A percentile compares a stretch with the other conserved stretches of the same genome.
Conservation (phyloP, 2,113 vertebrate genomes). For the Rhegmatorhina hoffmannsi region DNA sequence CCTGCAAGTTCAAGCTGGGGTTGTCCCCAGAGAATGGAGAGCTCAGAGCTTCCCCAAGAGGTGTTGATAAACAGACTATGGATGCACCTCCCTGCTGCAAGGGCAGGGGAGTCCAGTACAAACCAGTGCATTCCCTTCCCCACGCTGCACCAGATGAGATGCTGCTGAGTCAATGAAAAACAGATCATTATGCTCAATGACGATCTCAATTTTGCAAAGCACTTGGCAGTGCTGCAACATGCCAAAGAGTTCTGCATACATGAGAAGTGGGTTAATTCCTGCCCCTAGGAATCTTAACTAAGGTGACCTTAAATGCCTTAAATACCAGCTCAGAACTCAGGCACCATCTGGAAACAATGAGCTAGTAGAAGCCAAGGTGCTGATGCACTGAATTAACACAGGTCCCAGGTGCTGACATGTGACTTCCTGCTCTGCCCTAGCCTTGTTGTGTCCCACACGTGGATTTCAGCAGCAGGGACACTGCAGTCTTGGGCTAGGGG, state of each 20-base stretch:
- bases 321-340: constrained; percentile 3
- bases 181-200: neutral
- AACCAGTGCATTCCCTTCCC: neutral
- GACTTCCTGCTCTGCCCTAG: constrained; percentile 41
- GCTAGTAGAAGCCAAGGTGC: constrained; percentile 24
- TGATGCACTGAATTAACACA: constrained; percentile 50
- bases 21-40: neutral
- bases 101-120: neutral
- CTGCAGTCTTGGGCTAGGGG: neutral
- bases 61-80: neutral
- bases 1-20: neutral
- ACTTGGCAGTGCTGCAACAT: neutral
- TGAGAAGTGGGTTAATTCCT: neutral
- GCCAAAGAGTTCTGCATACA: neutral
- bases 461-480: neutral
- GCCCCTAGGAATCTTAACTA: neutral
- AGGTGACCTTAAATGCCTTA: constrained; percentile 1
- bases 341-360: constrained; percentile 67
- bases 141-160: accelerated
- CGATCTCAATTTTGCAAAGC: neutral
- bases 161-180: neutral
- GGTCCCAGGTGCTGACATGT: constrained; percentile 55
- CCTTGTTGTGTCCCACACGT: neutral
- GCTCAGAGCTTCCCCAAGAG: neutral
- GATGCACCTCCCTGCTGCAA: accelerated